These are phyloP conservation scores for Pelecanoides urinatrix DNA, from an alignment of 2,113 vertebrate genomes.

Conservation along the genomic window DNA sequence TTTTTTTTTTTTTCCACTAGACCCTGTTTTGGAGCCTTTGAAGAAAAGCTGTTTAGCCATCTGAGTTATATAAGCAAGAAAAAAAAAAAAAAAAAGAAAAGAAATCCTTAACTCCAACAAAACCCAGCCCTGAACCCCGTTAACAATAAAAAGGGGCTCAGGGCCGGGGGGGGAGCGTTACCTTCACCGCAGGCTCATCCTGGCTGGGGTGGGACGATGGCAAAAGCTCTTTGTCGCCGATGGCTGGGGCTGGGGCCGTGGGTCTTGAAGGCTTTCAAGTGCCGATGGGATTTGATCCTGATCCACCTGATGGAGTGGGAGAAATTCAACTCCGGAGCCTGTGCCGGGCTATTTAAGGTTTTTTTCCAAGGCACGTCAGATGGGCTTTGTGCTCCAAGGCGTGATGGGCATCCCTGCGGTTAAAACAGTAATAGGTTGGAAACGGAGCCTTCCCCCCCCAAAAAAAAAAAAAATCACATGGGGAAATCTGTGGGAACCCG, in stretches of 20 bases:
- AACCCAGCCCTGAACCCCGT: not conserved
- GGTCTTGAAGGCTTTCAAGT: not conserved
- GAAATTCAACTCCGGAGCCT: not conserved
- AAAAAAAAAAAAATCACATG: not conserved
- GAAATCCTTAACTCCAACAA: not conserved
- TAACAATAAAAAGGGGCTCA: not conserved
- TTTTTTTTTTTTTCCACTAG: not conserved
- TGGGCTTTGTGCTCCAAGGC: not conserved
- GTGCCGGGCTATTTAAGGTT: slow-evolving; percentile 18
- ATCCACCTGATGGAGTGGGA: not conserved
- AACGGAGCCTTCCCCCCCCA: not conserved
- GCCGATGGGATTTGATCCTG: not conserved
- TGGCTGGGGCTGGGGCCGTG: not conserved
- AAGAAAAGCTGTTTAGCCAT: not conserved
- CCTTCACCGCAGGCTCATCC: slow-evolving; percentile 57
- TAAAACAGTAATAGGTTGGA: not conserved
- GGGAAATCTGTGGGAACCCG: not conserved
- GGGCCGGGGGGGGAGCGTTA: not conserved
- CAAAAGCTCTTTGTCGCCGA: not conserved
- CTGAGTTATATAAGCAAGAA: not conserved
- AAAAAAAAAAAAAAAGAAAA: not conserved
- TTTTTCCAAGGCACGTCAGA: not conserved
- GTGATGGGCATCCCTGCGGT: not conserved
- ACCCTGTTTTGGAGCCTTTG: not conserved
- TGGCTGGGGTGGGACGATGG: not conserved